A percentile compares a stretch with the other conserved stretches of the same genome.
phyloP scores from a whole-genome alignment of 2,797 vertebrate species.

The Fistularia commersonii region DNA sequence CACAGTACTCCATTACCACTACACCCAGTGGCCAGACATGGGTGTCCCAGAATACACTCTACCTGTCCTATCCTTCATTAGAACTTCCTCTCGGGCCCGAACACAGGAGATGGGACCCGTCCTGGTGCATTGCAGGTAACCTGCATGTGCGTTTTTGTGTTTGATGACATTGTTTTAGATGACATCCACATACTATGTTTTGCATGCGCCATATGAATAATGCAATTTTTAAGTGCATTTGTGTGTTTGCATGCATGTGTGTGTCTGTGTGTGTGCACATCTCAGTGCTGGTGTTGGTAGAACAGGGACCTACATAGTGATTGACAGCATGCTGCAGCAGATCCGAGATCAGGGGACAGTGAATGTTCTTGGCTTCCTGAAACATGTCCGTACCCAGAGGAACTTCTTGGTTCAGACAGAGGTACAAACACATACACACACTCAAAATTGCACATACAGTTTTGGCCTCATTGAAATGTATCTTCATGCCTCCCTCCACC shows the following conservation, averaged over 20 bases:
- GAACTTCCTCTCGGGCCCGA: conserved; percentile 82
- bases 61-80: conserved; percentile 90
- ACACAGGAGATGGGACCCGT: conserved; percentile 84
- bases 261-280: conserved; percentile 14
- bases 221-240: neutral
- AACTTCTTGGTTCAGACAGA: conserved; percentile 98
- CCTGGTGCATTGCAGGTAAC: conserved; percentile 93
- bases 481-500: neutral
- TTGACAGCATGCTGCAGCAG: conserved; percentile 96
- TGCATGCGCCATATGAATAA: no score
- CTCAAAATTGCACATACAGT: conserved; percentile 8
- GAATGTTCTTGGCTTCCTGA: conserved; percentile 91
- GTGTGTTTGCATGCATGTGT: conserved; percentile 1
- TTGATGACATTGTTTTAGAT: conserved; percentile 1
- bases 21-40: conserved; percentile 99
- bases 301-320: conserved; percentile 94
- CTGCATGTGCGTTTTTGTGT: conserved; percentile 53
- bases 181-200: no score
- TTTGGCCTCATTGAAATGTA: neutral
- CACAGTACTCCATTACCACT: conserved; percentile 89
- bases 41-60: conserved; percentile 92
- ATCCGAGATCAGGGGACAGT: conserved; percentile 91
- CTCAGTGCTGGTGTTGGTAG: conserved; percentile 91
- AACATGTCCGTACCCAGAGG: conserved; percentile 94
- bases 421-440: conserved; percentile 64